phyloP scores from a whole-genome alignment of 1,140 invertebrate species.

The Diploscapter pachys region DNA sequence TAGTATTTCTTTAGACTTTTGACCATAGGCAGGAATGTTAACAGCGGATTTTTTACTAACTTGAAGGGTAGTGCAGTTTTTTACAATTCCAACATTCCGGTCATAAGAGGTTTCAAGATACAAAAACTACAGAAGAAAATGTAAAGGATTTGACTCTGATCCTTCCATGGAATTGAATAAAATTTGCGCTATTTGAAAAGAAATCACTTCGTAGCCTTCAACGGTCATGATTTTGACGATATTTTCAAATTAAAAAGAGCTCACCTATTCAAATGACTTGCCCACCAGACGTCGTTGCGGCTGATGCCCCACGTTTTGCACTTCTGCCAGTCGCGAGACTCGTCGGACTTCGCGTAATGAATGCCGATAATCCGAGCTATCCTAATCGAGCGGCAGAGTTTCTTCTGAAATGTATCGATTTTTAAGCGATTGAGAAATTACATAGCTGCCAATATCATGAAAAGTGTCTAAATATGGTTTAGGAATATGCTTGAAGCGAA shows the following conservation, averaged over 20 bases:
- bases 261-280: conserved; percentile 25
- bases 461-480: neutral
- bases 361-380: conserved; percentile 10
- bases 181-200: neutral
- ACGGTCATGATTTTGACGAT: neutral
- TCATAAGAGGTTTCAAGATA: no score
- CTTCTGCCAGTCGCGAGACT: neutral
- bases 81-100: no score
- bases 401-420: neutral
- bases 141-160: no score
- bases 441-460: neutral
- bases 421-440: no score
- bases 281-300: conserved; percentile 28
- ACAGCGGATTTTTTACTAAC: no score
- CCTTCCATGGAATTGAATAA: neutral
- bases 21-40: no score
- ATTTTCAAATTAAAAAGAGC: neutral
- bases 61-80: no score
- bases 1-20: no score
- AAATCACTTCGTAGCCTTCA: neutral
- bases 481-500: neutral
- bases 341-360: conserved; percentile 6
- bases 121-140: no score
- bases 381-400: neutral
- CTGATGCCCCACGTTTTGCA: conserved; percentile 31